Evolutionary conservation across 2,113 vertebrate species (phyloP), one percentile per base, ranked within the genome.

Genomic region (Eonycteris spelaea): DNA sequence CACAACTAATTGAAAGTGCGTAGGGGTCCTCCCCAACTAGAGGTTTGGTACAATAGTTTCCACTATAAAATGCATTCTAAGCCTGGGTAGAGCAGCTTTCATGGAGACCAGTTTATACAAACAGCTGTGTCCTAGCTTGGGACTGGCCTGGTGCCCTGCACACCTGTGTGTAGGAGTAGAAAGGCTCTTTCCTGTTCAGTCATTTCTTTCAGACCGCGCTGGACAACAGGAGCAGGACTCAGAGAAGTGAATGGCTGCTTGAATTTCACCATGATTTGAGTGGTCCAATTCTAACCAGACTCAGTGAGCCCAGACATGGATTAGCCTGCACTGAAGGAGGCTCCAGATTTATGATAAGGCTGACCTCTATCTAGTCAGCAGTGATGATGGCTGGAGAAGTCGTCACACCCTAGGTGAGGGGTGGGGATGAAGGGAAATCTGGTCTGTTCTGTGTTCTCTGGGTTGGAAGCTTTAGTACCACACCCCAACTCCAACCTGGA

Each of bases 91-190:
- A 53, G 12, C 53, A 35, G 51, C 26, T 80, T 65, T 24, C 5
- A n/a, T 4, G 28, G 51, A 90, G 86, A 30, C 22, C 38, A 6
- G 30, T 80, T 67, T 26, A 43, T 51, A 68, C 48, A 26, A 53
- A 74, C 89, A 95, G 94, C 83, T 83, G 86, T 57, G 78, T 67
- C 63, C 53, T 30, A 2, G 40, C 82, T 40, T 53, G 74, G 0
- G 12, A 90, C 74, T 96, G 95, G 89, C 68, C 61, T 30, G 61
- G 38, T 18, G 86, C 90, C 93, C 95, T 51, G 51, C 75, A 85
- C 85, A 91, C 80, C 95, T 94, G 91, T 74, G 65, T 22, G 77
- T 28, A 55, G 95, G 89, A 45, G 87, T 5, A 38, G 55, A 70
- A 15, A 45, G 57, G 63, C 30, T 78, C 84, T 86, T 92, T 40